These are phyloP conservation scores for Chondrilla cf. caribensis DNA, from an alignment of 37 sponge, comb jelly and placozoan genomes.

Conservation along the genomic window DNA sequence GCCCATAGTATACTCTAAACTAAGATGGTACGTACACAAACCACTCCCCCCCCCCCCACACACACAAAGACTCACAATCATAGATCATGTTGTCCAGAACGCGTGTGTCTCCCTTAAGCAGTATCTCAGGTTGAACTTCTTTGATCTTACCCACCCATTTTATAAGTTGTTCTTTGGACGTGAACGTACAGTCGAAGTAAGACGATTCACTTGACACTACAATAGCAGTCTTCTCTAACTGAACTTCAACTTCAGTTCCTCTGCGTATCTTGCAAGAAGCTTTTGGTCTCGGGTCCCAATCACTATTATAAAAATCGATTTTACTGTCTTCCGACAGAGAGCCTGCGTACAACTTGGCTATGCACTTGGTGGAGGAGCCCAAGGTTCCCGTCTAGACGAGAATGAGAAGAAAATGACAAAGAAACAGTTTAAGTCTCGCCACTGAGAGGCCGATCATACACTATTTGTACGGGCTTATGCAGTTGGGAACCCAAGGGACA, in stretches of 20 bases:
- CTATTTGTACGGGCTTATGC: too few relatives aligned
- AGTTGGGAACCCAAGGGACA: too few relatives aligned
- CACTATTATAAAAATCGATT: slow-evolving; percentile 1
- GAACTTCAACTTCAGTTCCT: not conserved
- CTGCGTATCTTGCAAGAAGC: not conserved
- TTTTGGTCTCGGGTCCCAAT: not conserved
- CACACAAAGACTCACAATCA: not conserved
- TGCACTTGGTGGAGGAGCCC: not conserved
- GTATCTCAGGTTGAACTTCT: not conserved
- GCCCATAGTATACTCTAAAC: too few relatives aligned
- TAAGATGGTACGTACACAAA: too few relatives aligned
- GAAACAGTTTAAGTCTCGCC: too few relatives aligned
- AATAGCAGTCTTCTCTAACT: not conserved
- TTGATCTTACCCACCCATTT: slow-evolving; percentile 21
- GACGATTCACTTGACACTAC: not conserved
- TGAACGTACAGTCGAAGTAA: not conserved
- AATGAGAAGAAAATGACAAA: too few relatives aligned
- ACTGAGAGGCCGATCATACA: too few relatives aligned
- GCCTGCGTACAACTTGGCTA: slow-evolving; percentile 6
- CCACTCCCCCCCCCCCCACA: too few relatives aligned
- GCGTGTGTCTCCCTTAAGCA: not conserved
- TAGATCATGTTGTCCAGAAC: slow-evolving; percentile 21
- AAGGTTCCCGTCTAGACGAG: not conserved
- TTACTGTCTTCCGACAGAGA: not conserved
- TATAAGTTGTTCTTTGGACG: not conserved